Percentiles rank a stretch among this genome's conserved stretches.
Conservation (phyloP, 2,797 vertebrate genomes). For the Cossypha niveicapilla region DNA sequence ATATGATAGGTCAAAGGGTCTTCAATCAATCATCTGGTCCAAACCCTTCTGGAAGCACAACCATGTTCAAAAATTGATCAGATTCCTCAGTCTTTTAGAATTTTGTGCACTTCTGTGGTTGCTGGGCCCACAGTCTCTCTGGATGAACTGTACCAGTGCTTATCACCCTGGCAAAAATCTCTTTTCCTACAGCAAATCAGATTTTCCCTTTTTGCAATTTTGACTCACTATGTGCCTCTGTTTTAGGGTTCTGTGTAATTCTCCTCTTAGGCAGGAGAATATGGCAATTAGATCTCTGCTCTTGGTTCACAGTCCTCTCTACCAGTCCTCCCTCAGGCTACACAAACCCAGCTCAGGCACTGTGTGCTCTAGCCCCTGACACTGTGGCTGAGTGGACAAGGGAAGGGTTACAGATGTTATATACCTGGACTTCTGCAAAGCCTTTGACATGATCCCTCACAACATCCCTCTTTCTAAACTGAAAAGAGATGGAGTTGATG, state of each 20-base stretch:
- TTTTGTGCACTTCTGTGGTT: not conserved
- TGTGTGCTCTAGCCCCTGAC: fast-evolving
- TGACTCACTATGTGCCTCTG: not conserved
- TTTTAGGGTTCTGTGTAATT: not conserved
- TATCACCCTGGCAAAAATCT: not conserved
- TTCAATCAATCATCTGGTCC: not conserved
- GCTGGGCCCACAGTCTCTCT: not conserved
- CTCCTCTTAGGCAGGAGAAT: not conserved
- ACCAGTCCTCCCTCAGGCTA: not conserved
- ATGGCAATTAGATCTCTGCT: not conserved
- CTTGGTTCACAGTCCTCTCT: not conserved
- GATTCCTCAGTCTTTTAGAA: not conserved
- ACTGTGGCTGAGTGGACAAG: not conserved
- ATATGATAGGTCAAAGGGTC: not conserved
- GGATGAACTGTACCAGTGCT: not conserved
- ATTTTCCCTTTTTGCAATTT: not conserved
- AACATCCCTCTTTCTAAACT: not conserved
- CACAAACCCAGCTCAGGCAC: not conserved
- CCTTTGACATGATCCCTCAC: not conserved
- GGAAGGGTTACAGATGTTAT: not conserved
- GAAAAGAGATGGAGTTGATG: not conserved
- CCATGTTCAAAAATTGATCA: not conserved
- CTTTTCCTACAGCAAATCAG: not conserved
- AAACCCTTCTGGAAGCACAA: not conserved
- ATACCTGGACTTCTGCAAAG: not conserved